A percentile compares a stretch with the other conserved stretches of the same genome.
phyloP scores from a whole-genome alignment of 2,797 vertebrate genomes.

The Chrosomus eos region DNA sequence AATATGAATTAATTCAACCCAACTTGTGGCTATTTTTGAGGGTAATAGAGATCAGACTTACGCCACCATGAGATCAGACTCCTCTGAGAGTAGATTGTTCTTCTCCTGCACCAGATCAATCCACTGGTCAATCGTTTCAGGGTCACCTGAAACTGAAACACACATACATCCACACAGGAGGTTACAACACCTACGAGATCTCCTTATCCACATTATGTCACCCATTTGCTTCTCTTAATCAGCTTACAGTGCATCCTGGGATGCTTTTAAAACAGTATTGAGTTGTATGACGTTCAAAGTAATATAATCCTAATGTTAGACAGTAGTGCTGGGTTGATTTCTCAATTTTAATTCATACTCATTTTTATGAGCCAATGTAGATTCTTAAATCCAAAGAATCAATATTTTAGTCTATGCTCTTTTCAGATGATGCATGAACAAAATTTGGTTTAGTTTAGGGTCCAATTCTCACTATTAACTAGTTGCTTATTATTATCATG shows the following conservation, averaged over 20 bases:
- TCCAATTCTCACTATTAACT: no score
- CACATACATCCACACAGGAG: background rate
- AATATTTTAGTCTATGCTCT: background rate
- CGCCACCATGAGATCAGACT: conserved; percentile 95
- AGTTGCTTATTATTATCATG: no score
- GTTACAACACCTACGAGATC: background rate
- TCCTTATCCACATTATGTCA: background rate
- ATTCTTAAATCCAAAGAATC: background rate
- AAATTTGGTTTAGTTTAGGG: background rate
- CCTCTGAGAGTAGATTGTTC: conserved; percentile 87
- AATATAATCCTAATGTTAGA: background rate
- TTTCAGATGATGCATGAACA: background rate
- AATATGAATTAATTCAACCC: background rate
- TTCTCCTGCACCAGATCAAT: conserved; percentile 90
- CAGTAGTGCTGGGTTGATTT: background rate
- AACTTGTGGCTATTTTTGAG: background rate
- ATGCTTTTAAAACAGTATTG: background rate
- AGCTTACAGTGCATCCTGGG: background rate
- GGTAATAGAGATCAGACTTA: conserved; percentile 72
- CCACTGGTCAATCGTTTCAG: conserved; percentile 84
- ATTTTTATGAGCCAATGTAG: background rate
- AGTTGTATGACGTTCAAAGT: background rate
- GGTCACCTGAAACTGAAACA: conserved; percentile 64
- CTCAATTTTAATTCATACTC: background rate
- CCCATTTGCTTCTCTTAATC: background rate